A percentile compares a stretch with the other conserved stretches of the same genome.
Evolutionary conservation across 1,140 invertebrate genomes (phyloP).

Genomic region (Steinernema khuongi): DNA sequence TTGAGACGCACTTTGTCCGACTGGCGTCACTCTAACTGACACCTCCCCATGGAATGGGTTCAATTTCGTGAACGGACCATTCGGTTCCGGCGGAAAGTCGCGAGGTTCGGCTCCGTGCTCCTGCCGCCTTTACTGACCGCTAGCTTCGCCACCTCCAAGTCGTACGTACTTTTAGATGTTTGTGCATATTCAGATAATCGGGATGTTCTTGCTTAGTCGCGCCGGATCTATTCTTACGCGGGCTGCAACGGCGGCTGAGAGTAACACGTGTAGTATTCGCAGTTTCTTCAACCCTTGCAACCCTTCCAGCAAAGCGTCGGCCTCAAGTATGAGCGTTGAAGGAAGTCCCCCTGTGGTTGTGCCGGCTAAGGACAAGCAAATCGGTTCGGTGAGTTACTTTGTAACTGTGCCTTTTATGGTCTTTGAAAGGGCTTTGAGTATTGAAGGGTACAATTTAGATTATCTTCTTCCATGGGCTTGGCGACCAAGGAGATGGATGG

Average conservation of each 20-base stretch:
- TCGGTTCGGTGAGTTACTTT: neutral
- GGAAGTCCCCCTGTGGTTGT: neutral
- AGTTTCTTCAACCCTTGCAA: constrained; percentile 1
- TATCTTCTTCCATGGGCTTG: constrained; percentile 58
- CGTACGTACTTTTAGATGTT: constrained; percentile 8
- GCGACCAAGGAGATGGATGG: constrained; percentile 56
- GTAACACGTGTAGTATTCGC: neutral
- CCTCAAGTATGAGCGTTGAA: neutral
- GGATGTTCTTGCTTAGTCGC: neutral
- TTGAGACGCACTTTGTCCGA: too few relatives aligned
- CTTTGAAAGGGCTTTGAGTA: constrained; percentile 17
- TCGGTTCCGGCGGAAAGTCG: too few relatives aligned
- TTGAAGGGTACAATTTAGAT: too few relatives aligned
- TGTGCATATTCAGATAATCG: neutral
- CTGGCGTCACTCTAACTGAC: too few relatives aligned
- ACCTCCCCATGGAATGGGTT: too few relatives aligned
- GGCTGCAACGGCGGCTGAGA: neutral
- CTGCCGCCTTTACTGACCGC: too few relatives aligned
- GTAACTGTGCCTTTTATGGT: neutral
- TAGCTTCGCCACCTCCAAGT: neutral
- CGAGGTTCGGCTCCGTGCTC: too few relatives aligned
- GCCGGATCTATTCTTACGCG: neutral
- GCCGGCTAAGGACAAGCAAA: neutral
- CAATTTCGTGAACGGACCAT: too few relatives aligned
- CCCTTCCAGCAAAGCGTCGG: neutral